These are phyloP conservation scores for Macroglossus sobrinus DNA, from an alignment of 2,113 vertebrate species.

Conservation along the genomic window DNA sequence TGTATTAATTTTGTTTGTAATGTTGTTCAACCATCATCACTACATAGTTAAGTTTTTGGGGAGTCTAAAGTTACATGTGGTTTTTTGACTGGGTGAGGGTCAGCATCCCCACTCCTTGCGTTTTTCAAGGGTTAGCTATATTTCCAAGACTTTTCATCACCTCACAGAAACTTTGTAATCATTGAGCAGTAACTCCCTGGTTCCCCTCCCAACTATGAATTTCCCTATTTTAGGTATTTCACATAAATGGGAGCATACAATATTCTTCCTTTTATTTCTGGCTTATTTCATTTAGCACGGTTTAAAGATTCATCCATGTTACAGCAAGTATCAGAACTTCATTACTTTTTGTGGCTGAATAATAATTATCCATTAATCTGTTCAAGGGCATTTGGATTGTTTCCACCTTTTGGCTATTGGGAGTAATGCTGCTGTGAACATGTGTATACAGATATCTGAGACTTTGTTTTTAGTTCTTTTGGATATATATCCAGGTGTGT, in stretches of 20 bases:
- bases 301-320: not conserved
- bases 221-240: not conserved
- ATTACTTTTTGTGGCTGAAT: not conserved
- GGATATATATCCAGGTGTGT: not conserved
- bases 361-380: not conserved
- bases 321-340: not conserved
- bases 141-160: not conserved
- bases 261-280: not conserved
- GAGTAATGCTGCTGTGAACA: not conserved
- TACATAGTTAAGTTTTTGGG: not conserved
- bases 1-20: not conserved
- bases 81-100: not conserved
- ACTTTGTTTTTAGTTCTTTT: not conserved
- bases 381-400: not conserved
- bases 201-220: not conserved
- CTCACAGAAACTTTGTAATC: not conserved
- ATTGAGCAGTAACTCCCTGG: not conserved
- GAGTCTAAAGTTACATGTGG: not conserved
- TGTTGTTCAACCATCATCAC: not conserved
- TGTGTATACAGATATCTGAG: not conserved
- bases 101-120: not conserved
- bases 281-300: not conserved
- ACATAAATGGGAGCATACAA: not conserved
- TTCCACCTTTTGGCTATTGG: not conserved
- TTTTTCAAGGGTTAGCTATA: not conserved